phyloP scores from a whole-genome alignment of 35 echinoderm and acorn worm species.

The Chiridota heheva region DNA sequence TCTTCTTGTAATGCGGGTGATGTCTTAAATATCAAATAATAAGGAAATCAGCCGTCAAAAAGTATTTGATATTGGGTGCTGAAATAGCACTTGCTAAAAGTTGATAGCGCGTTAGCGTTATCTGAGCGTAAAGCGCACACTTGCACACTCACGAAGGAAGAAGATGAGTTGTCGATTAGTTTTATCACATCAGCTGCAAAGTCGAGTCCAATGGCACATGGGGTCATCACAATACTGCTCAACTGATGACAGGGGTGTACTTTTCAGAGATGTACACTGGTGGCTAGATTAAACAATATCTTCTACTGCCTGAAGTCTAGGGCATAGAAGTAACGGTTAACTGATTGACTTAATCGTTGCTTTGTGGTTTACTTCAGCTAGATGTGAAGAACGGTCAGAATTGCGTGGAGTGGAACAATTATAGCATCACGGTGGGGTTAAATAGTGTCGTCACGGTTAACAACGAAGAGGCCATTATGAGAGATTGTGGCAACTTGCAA shows the following conservation, averaged over 20 bases:
- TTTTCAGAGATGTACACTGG: slow-evolving; percentile 30
- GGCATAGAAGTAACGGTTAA: slow-evolving; percentile 52
- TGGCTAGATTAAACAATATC: slow-evolving; percentile 28
- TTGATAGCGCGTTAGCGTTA: too few relatives aligned
- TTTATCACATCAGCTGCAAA: slow-evolving; percentile 67
- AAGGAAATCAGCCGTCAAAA: too few relatives aligned
- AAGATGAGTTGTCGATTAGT: slow-evolving; percentile 35
- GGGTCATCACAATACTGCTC: not conserved
- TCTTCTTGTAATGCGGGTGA: too few relatives aligned
- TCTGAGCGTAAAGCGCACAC: too few relatives aligned
- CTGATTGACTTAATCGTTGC: slow-evolving; percentile 38
- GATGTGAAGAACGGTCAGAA: slow-evolving; percentile 22
- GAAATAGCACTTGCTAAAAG: too few relatives aligned
- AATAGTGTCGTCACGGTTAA: slow-evolving; percentile 8
- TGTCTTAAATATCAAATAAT: too few relatives aligned
- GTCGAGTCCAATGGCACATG: slow-evolving; percentile 16
- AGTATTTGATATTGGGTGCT: too few relatives aligned
- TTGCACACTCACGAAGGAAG: slow-evolving; percentile 50
- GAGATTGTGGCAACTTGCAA: not conserved
- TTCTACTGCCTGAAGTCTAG: slow-evolving; percentile 47
- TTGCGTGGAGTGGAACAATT: slow-evolving; percentile 16
- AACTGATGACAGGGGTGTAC: not conserved
- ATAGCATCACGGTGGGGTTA: slow-evolving; percentile 31
- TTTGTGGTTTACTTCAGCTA: slow-evolving; percentile 33
- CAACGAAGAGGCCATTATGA: slow-evolving; percentile 51